Percentiles rank a stretch among this genome's conserved stretches.
Conservation (phyloP, 2,888 invertebrate genomes). For the Suillia variegata region DNA sequence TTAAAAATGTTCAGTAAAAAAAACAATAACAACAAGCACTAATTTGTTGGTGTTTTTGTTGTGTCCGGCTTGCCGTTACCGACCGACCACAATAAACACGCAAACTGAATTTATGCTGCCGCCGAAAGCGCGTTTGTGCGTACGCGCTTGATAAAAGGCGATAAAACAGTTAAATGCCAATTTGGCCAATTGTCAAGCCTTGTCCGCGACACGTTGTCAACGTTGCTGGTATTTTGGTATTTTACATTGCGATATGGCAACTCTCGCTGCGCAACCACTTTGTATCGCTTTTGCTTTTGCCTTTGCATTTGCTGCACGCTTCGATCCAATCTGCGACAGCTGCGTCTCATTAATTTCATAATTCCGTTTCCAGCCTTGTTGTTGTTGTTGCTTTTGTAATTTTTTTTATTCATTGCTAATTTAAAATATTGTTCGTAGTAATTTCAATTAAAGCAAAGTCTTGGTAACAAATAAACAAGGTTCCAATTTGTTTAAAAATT, state of each 20-base stretch:
- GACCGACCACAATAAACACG: no score
- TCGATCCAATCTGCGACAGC: background rate
- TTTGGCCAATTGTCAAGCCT: background rate
- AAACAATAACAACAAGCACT: no score
- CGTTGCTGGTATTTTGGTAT: background rate
- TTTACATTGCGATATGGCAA: background rate
- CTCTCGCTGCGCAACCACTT: background rate
- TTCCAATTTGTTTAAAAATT: no score
- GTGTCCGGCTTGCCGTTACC: no score
- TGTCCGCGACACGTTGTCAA: background rate
- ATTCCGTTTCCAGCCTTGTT: background rate
- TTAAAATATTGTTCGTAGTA: no score
- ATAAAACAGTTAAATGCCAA: constrained; percentile 32
- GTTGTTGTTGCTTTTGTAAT: background rate
- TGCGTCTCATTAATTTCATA: constrained; percentile 1
- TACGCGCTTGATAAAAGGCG: constrained; percentile 24
- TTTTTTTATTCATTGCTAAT: background rate
- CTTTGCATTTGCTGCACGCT: background rate
- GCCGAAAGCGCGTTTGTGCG: no score
- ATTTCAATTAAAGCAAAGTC: no score
- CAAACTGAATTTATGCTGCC: no score
- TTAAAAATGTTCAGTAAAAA: no score
- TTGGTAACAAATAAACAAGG: no score
- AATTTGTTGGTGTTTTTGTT: no score
- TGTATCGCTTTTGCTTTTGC: background rate